Evolutionary conservation across 2,113 vertebrate genomes (phyloP), one percentile per base, ranked within the genome.

Genomic region (Tringa solitaria): DNA sequence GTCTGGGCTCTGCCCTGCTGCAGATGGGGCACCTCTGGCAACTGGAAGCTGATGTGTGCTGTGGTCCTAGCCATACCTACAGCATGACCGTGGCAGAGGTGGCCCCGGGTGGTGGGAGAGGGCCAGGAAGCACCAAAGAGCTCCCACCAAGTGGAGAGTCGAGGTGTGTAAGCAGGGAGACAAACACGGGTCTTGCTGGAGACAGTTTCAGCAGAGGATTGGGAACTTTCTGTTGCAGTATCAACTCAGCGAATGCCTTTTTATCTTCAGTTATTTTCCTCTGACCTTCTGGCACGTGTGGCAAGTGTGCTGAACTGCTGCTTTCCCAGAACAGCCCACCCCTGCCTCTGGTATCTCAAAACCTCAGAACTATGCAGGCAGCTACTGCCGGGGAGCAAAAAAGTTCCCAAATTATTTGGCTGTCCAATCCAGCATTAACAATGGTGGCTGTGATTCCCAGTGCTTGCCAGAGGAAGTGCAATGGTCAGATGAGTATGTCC

Each of bases 41-140:
- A 5, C 39, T 64, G 60, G 59, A 59, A 70, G 70, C n/a, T 64
- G 68, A 17, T 20, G 32, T 0, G 17, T 43, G 80, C 75, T 22
- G 35, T 27, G 72, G 20, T 37, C 10, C 0, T 8, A 21, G 2
- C 1, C 17, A 30, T 39, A 7, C 26, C 48, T 51, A 4, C 48
- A 39, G 57, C 30, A 48, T 68, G 53, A 5, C 48, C 21, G 0
- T 9, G 79, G 2, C 61, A 43, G 4, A 43, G 61, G 26, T 79
- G 65, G 51, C 43, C 46, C 20, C 65, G 24, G 50, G 37, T 61
- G 70, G 15, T 64, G 70, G n/a, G 17, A 84, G 18, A 50, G 60
- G 45, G 37, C 51, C 50, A n/a, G 65, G 51, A 33, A 63, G 51
- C 43, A 63, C 75, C 65, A 14, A 73, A 37, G 24, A 45, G 9